Base-by-base conservation (phyloP, 2,888 invertebrate species). In the Aspidiotus rigidus region DNA sequence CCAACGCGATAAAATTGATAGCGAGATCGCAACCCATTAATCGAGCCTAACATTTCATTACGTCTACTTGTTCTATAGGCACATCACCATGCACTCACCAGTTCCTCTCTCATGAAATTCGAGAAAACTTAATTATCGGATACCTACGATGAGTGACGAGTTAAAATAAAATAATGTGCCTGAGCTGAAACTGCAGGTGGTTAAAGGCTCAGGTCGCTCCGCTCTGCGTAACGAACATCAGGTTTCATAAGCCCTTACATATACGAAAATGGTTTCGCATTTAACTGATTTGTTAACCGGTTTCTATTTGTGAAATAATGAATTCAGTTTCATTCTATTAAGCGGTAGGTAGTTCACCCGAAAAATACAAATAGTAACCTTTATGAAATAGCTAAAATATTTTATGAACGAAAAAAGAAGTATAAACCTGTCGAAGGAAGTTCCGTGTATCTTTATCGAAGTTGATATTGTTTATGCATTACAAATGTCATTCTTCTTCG, bases 381-480 rank as follows among this genome's bases (percentile, higher is more conserved):
- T 28, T 28, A 11, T 49, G 10, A 49, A 49, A 49, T 49, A 49
- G 49, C 49, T 49, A 11, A 49, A n/a, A 49, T 49, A 49, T 49
- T 49, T 49, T 49, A 49, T 49, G 49, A 49, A 49, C 49, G 49
- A 49, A 49, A 13, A 49, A 11, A 49, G 3, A 11, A n/a, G 49
- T n/a, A n/a, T 13, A 49, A n/a, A n/a, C 49, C 10, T 49, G 49
- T 49, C 49, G 49, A 49, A 11, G n/a, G 11, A 49, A 49, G 49
- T 49, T 49, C 49, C 49, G 49, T 49, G 49, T 49, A 49, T 49
- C 49, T 49, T 49, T 49, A 28, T 28, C 28, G 28, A 28, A 28
- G 49, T 49, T 49, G n/a, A 49, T 49, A 49, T 49, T 49, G 49
- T 49, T 49, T 49, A 49, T n/a, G 49, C 49, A 11, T 49, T 49